Conservation (phyloP, 2,888 invertebrate genomes). For the Lasioglossum morio region DNA sequence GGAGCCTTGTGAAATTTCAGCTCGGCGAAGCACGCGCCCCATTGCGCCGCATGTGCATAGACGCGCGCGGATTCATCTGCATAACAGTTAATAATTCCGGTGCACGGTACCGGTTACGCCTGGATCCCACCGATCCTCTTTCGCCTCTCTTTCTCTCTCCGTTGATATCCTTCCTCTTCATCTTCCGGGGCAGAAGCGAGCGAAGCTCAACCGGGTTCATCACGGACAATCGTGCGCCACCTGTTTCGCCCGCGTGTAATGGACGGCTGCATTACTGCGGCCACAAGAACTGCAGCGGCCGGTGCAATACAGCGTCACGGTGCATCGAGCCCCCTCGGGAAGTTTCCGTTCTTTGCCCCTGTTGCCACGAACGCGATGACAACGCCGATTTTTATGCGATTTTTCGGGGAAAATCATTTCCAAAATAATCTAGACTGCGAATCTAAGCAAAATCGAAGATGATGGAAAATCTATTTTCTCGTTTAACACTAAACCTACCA, state of each 20-base stretch:
- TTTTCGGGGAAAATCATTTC: neutral
- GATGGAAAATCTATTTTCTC: too few species aligned
- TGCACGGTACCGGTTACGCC: constrained; percentile 45
- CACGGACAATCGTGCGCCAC: constrained; percentile 48
- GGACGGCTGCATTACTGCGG: constrained; percentile 16
- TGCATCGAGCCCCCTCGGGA: constrained; percentile 13
- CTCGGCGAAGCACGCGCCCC: constrained; percentile 18
- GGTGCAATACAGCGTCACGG: constrained; percentile 23
- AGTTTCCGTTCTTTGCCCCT: neutral
- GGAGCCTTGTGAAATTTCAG: constrained; percentile 1
- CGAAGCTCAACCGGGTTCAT: constrained; percentile 35
- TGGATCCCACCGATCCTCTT: neutral
- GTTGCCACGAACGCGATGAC: neutral
- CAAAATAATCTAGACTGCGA: too few species aligned
- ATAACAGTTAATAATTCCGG: constrained; percentile 60
- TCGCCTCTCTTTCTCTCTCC: neutral
- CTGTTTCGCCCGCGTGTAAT: constrained; percentile 47
- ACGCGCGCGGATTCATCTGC: constrained; percentile 51
- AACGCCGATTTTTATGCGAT: neutral
- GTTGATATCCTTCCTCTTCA: neutral
- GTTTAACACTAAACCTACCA: too few species aligned
- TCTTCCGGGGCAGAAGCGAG: neutral
- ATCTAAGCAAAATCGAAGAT: too few species aligned
- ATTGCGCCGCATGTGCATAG: neutral
- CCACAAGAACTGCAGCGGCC: constrained; percentile 34